Percentiles rank a stretch among this genome's conserved stretches.
Evolutionary conservation across 2,888 invertebrate species (phyloP).

Genomic region (Helleia helle): DNA sequence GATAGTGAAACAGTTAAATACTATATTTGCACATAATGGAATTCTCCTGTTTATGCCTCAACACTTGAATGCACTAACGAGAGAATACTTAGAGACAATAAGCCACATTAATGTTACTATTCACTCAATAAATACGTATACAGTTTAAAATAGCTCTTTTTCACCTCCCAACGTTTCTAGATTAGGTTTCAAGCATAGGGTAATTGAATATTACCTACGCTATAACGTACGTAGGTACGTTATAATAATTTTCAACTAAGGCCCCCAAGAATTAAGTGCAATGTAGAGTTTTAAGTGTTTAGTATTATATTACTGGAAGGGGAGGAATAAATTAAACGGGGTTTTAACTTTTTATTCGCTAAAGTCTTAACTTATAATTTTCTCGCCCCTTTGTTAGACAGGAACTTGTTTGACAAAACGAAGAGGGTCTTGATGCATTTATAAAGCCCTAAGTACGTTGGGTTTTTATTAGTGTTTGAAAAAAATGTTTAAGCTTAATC

Average conservation of each 20-base stretch:
- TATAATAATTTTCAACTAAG: constrained; percentile 3
- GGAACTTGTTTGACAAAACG: too few relatives aligned
- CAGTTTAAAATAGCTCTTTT: neutral
- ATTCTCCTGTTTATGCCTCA: neutral
- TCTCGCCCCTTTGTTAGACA: too few relatives aligned
- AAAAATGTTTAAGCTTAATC: too few relatives aligned
- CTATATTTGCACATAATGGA: constrained; percentile 19
- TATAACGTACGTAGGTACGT: constrained; percentile 5
- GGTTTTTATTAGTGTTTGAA: too few relatives aligned
- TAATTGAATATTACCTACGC: neutral
- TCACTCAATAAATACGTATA: neutral
- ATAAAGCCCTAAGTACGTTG: too few relatives aligned
- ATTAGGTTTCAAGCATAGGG: constrained; percentile 5
- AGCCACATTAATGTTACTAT: neutral
- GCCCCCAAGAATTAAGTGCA: neutral
- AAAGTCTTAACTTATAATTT: too few relatives aligned
- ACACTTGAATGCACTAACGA: neutral
- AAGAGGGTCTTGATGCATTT: too few relatives aligned
- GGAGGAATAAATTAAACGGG: neutral
- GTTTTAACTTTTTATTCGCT: neutral
- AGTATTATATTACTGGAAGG: constrained; percentile 5
- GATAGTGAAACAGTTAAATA: constrained; percentile 12
- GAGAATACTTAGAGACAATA: neutral
- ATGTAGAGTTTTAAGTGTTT: neutral
- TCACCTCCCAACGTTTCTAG: neutral